Evolutionary conservation across 1,140 invertebrate genomes (phyloP), one percentile per base, ranked within the genome.

Genomic region (Linepithema humile): DNA sequence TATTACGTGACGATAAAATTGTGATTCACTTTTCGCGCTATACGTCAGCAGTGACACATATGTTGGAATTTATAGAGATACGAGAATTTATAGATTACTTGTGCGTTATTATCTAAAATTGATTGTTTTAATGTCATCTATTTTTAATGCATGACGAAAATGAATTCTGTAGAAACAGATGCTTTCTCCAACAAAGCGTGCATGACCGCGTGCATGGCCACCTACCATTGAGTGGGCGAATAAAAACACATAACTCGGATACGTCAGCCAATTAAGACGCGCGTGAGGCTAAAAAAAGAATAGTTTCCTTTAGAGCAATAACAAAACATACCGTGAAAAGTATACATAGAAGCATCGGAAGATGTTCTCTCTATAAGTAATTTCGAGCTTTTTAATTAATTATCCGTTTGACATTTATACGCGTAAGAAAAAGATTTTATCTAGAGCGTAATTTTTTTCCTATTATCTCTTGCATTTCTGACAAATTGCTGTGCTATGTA

Each of bases 311-410:
- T 3, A 55, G 23, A 20, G 7, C 26, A 26, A 45, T 67, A 29
- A 29, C 20, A n/a, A 40, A 38, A 3, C 0, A 50, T 35, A 64
- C 64, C 43, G 1, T 17, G 4, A n/a, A 67, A 29, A 29, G 15
- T 65, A 67, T 48, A 45, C 12, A 50, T 77, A 50, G 20, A 38
- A n/a, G 40, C 15, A 59, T 29, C 4, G 0, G 9, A 23, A 23
- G 7, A 57, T 10, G 3, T 65, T 40, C 17, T 78, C 10, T 55
- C 35, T 55, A 78, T 2, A 78, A 78, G 67, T 67, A 78, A 67
- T 67, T 40, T 38, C 5, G 67, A 40, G 23, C 15, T 64, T 10
- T 3, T n/a, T 50, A 53, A 65, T 65, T 67, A 15, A 65, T 65
- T 67, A 15, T 12, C 9, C 17, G 7, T 40, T 57, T 23, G 23